These are phyloP conservation scores for Aplysina aerophoba DNA, from an alignment of 37 sponge, comb jelly and placozoan species.

Conservation along the genomic window DNA sequence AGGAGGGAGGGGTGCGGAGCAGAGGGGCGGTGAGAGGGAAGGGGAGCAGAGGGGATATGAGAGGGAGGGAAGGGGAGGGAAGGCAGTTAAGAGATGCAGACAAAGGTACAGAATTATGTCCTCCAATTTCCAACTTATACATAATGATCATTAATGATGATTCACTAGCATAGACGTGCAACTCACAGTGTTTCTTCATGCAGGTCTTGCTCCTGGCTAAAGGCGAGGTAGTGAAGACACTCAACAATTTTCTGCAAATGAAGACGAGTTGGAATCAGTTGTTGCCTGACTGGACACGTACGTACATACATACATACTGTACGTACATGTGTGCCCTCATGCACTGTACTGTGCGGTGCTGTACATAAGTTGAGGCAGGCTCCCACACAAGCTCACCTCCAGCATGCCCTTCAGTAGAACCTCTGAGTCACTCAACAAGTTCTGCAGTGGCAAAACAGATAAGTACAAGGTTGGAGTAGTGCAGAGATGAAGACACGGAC, in stretches of 20 bases:
- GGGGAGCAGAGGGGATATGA: background rate
- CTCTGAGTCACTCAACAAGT: background rate
- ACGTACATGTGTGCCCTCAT: background rate
- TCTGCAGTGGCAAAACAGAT: background rate
- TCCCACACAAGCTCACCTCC: slow-evolving; percentile 4
- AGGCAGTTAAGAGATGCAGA: too few species aligned
- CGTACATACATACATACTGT: background rate
- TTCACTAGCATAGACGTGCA: background rate
- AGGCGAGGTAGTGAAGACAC: slow-evolving; percentile 53
- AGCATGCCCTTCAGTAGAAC: background rate
- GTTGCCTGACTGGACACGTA: background rate
- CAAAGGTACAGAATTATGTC: too few species aligned
- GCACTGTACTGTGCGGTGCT: too few species aligned
- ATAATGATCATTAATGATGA: background rate
- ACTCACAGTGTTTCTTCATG: slow-evolving; percentile 45
- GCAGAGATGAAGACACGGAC: too few species aligned
- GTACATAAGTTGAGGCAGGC: too few species aligned
- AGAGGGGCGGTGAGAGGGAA: background rate
- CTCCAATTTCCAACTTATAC: too few species aligned
- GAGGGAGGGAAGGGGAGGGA: background rate
- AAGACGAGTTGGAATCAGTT: background rate
- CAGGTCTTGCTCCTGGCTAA: slow-evolving; percentile 48
- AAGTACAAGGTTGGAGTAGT: too few species aligned
- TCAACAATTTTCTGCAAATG: slow-evolving; percentile 47
- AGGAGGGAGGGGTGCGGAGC: background rate